These are phyloP conservation scores for Nannobrachium achirus DNA, from an alignment of 2,113 vertebrate species.

Conservation along the genomic window DNA sequence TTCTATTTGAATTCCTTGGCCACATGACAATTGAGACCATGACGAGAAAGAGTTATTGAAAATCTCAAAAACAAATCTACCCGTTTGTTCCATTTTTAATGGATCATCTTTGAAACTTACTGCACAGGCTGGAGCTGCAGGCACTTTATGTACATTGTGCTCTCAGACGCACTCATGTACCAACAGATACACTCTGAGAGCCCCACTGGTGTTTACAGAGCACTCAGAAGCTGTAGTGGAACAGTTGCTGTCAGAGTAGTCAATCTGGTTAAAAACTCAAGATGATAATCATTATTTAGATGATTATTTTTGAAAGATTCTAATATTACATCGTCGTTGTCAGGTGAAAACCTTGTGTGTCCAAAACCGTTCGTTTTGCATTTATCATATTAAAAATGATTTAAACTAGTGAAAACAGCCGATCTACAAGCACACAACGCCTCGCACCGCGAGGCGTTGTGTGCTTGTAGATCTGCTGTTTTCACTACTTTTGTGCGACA, in stretches of 20 bases:
- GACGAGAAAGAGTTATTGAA: neutral
- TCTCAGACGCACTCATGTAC: conserved; percentile 16
- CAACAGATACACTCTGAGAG: neutral
- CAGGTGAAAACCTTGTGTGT: too few relatives aligned
- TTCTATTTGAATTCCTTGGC: too few relatives aligned
- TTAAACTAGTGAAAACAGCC: too few relatives aligned
- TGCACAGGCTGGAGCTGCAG: conserved; percentile 5
- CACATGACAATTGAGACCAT: too few relatives aligned
- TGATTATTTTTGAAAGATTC: neutral
- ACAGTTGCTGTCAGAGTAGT: conserved; percentile 12
- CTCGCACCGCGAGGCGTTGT: too few relatives aligned
- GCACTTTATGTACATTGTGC: conserved; percentile 11
- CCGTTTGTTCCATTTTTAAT: neutral
- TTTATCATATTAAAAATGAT: too few relatives aligned
- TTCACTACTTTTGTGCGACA: too few relatives aligned
- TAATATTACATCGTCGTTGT: too few relatives aligned
- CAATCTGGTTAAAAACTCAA: conserved; percentile 15
- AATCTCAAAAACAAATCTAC: conserved; percentile 20
- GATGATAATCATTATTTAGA: neutral
- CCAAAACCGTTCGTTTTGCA: too few relatives aligned
- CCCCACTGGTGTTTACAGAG: neutral
- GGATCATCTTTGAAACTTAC: conserved; percentile 3
- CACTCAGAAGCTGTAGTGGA: neutral
- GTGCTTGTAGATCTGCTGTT: too few relatives aligned
- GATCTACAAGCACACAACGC: too few relatives aligned